phyloP scores from a whole-genome alignment of 2,888 invertebrate species.

The Habrosyne pyritoides region DNA sequence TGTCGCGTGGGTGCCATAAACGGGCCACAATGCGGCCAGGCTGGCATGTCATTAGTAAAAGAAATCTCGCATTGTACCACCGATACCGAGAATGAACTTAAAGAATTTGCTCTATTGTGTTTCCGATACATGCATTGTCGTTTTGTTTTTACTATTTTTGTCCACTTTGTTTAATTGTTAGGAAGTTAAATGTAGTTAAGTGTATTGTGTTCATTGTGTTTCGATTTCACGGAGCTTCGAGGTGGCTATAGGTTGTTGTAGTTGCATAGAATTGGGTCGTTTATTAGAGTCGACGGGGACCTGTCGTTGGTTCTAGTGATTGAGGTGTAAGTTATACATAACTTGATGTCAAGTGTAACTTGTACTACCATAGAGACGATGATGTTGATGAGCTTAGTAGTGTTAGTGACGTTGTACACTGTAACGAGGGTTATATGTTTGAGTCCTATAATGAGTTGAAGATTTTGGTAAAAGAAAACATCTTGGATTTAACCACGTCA shows the following conservation, averaged over 20 bases:
- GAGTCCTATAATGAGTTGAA: no score
- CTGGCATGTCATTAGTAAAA: slow-evolving; percentile 69
- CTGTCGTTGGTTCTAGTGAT: slow-evolving; percentile 54
- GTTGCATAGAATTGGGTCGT: slow-evolving; percentile 72
- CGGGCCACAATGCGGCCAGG: slow-evolving; percentile 72
- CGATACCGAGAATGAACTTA: slow-evolving; percentile 60
- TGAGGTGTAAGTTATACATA: slow-evolving; percentile 72
- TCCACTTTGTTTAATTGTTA: slow-evolving; percentile 73
- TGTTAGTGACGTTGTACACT: no score
- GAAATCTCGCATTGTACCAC: slow-evolving; percentile 60
- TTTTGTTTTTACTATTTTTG: slow-evolving; percentile 71
- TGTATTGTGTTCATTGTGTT: slow-evolving; percentile 65
- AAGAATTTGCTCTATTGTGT: slow-evolving; percentile 56
- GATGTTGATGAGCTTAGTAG: no score
- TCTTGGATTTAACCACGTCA: no score
- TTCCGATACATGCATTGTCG: slow-evolving; percentile 52
- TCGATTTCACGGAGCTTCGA: slow-evolving; percentile 67
- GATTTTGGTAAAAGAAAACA: no score
- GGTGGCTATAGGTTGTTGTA: slow-evolving; percentile 52
- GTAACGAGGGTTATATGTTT: no score
- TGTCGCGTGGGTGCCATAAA: slow-evolving; percentile 82
- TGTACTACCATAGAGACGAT: not conserved
- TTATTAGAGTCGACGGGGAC: slow-evolving; percentile 74
- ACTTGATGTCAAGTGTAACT: slow-evolving; percentile 19
- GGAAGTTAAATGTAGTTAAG: slow-evolving; percentile 81